A percentile compares a stretch with the other conserved stretches of the same genome.
phyloP scores from a whole-genome alignment of 37 sponge, comb jelly and placozoan species.

The Lycopodina hypogea region DNA sequence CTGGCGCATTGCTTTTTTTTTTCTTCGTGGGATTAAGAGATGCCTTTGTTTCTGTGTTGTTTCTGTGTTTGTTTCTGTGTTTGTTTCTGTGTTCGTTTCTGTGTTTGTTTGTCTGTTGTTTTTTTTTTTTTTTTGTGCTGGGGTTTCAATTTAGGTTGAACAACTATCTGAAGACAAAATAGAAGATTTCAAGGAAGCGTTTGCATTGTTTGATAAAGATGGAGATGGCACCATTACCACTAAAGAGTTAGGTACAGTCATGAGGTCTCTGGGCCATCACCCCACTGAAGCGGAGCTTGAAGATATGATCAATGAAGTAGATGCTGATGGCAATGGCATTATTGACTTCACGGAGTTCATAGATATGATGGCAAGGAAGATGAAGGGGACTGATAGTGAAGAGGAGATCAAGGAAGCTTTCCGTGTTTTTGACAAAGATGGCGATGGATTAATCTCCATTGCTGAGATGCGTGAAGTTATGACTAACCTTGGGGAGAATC shows the following conservation, averaged over 20 bases:
- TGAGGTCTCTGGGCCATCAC: slow-evolving; percentile 99
- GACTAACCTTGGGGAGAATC: slow-evolving; percentile 99
- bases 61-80: too few species aligned
- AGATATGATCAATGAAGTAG: slow-evolving; percentile 99
- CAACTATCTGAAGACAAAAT: slow-evolving; percentile 91
- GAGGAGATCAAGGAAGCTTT: slow-evolving; percentile 98
- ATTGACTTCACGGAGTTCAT: slow-evolving; percentile 99
- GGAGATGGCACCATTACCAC: slow-evolving; percentile 99
- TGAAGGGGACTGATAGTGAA: slow-evolving; percentile 97
- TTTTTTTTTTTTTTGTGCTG: too few species aligned
- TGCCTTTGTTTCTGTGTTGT: too few species aligned
- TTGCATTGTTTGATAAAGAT: slow-evolving; percentile 98
- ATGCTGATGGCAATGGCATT: slow-evolving; percentile 98
- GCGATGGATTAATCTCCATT: slow-evolving; percentile 97
- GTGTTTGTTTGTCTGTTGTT: too few species aligned
- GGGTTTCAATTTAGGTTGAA: too few species aligned
- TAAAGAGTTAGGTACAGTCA: slow-evolving; percentile 96
- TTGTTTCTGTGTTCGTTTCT: too few species aligned
- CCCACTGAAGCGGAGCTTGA: slow-evolving; percentile 99
- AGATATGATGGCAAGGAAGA: slow-evolving; percentile 99
- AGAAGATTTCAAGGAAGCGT: slow-evolving; percentile 99
- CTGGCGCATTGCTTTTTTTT: too few species aligned
- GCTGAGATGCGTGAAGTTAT: slow-evolving; percentile 99
- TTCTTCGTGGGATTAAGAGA: too few species aligned
- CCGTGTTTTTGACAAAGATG: slow-evolving; percentile 99